Conservation (phyloP, 2,113 vertebrate species). For the Menura novaehollandiae region DNA sequence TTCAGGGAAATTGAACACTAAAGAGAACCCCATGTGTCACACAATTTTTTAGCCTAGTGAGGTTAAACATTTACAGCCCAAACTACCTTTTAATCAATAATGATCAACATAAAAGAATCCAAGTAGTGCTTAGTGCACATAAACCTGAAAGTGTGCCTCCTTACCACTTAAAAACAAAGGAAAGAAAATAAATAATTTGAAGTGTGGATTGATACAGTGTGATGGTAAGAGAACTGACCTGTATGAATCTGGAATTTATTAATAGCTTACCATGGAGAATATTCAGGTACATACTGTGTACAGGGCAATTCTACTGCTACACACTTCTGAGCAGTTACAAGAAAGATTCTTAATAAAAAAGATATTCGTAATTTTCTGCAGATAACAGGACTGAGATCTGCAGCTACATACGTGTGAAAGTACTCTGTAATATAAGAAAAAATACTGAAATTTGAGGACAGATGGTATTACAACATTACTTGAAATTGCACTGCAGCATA, state of each 20-base stretch:
- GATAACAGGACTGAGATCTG: background rate
- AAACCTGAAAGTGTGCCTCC: rapidly evolving
- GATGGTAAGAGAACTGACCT: background rate
- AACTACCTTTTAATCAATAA: background rate
- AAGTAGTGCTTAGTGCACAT: background rate
- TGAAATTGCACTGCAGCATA: background rate
- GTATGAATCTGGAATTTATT: background rate
- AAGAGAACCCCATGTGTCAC: background rate
- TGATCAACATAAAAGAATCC: background rate
- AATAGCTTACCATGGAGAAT: background rate
- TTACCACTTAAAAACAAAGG: background rate
- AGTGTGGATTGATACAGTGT: background rate
- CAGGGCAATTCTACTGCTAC: background rate
- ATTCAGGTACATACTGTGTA: background rate
- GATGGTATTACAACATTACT: background rate
- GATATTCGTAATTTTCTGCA: background rate
- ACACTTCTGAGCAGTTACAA: background rate
- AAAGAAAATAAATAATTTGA: background rate
- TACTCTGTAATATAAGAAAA: background rate
- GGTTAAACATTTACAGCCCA: background rate
- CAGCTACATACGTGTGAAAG: background rate
- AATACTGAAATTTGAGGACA: background rate
- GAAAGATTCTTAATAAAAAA: background rate
- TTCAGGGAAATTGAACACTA: background rate
- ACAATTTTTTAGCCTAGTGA: background rate